phyloP scores from a whole-genome alignment of 2,797 vertebrate genomes.

The Echiichthys vipera region DNA sequence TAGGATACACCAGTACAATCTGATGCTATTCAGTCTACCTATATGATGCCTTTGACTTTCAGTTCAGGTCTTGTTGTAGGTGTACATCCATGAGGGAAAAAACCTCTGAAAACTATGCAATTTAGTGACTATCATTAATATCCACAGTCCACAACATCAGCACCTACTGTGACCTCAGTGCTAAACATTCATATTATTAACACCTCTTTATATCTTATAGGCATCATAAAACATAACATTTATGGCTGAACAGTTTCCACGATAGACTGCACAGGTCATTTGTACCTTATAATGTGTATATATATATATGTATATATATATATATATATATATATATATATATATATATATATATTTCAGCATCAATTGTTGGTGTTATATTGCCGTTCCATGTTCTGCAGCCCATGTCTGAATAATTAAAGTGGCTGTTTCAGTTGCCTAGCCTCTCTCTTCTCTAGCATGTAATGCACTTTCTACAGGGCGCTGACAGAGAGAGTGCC shows the following conservation, averaged over 20 bases:
- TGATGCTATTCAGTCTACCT: not conserved
- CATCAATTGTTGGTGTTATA: conserved; percentile 5
- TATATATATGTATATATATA: no score
- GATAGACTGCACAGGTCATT: no score
- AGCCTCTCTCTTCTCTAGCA: conserved; percentile 56
- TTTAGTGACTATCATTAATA: no score
- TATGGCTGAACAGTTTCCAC: not conserved
- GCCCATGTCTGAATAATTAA: conserved; percentile 81
- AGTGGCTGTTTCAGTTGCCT: conserved; percentile 67
- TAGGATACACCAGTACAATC: not conserved
- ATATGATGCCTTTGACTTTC: not conserved
- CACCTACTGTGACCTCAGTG: not conserved
- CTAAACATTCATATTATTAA: not conserved
- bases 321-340: no score
- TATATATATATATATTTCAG: no score
- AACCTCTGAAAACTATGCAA: not conserved
- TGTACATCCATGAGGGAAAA: not conserved
- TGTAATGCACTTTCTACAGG: conserved; percentile 61
- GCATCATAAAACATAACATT: not conserved
- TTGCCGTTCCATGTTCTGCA: conserved; percentile 44
- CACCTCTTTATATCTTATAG: not conserved
- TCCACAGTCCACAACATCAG: not conserved
- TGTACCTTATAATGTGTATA: no score
- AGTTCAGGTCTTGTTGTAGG: no score
- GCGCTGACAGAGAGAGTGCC: conserved; percentile 41